Conservation (phyloP, 2,888 invertebrate species). For the Zeuzera pyrina region DNA sequence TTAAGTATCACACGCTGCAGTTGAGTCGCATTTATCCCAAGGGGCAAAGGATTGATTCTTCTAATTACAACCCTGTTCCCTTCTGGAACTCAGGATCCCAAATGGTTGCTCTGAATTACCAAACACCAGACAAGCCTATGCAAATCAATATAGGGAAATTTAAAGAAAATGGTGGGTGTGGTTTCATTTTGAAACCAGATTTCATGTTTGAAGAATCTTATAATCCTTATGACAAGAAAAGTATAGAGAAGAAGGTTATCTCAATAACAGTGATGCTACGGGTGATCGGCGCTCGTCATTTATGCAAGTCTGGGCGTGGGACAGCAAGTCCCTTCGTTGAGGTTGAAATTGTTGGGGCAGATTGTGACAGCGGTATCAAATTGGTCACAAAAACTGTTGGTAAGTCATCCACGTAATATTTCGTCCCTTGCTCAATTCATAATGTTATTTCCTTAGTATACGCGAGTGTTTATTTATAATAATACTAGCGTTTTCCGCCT, state of each 20-base stretch:
- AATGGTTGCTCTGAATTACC: constrained; percentile 98
- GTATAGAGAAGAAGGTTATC: constrained; percentile 52
- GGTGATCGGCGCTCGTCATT: constrained; percentile 91
- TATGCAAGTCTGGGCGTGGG: constrained; percentile 87
- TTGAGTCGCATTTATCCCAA: constrained; percentile 97
- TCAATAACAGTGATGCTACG: constrained; percentile 77
- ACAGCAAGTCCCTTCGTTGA: constrained; percentile 93
- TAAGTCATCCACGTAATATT: constrained; percentile 62
- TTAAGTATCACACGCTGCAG: constrained; percentile 86
- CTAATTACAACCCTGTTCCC: constrained; percentile 95
- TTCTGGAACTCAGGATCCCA: constrained; percentile 98
- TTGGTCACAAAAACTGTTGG: constrained; percentile 88
- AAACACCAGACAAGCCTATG: constrained; percentile 96
- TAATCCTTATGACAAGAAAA: constrained; percentile 81
- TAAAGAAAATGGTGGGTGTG: constrained; percentile 92
- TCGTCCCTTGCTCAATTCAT: background rate
- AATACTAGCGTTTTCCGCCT: too few species aligned
- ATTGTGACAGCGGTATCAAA: constrained; percentile 88
- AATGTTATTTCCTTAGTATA: too few species aligned
- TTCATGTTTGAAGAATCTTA: constrained; percentile 88
- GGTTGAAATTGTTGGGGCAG: constrained; percentile 90
- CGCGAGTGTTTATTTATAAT: too few species aligned
- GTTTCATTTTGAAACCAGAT: constrained; percentile 92
- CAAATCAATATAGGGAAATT: constrained; percentile 96
- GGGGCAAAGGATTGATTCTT: constrained; percentile 95